Evolutionary conservation across 2,797 vertebrate species (phyloP), one percentile per base, ranked within the genome.

Genomic region (Hydrophis major): DNA sequence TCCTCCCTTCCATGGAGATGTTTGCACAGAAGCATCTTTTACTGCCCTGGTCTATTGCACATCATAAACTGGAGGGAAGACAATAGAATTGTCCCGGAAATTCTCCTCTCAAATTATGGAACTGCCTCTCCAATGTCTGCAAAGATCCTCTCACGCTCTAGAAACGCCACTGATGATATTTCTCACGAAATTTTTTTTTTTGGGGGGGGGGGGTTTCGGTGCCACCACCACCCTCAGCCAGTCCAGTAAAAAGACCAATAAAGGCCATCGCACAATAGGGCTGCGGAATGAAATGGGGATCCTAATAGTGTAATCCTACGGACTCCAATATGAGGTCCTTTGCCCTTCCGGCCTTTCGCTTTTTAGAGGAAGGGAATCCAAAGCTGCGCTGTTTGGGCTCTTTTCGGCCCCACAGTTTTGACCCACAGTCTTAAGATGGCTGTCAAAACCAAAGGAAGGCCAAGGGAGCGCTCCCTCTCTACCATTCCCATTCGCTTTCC

Each of bases 21-120:
- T 96, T 94, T 92, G 93, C 94, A 96, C 96, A 97, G 97, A 97
- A 96, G 95, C 91, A 96, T 96, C 95, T 98, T 98, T 98, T 98
- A 98, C 97, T 97, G 96, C 98, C 97, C 97, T 94, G 95, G 96
- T 98, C 93, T 95, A 98, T 98, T 97, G 97, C 98, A 98, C 97
- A 98, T 96, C 98, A 98, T 98, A 98, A 98, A 98, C 97, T 97
- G 96, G 95, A 97, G 96, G 96, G 94, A 96, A 96, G 96, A 98
- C 97, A 98, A 98, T 98, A 96, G 97, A 96, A 98, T 97, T 97
- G 97, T 97, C 95, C 98, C 97, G 98, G 98, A 98, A 98, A 98
- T 97, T 97, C 97, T 91, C 98, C 97, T 97, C 97, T 96, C 97
- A 97, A 98, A 97, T 98, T 97, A 97, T 98, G 96, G 95, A 97